Base-by-base conservation (phyloP, 92 coral and sea anemone species). In the Anthopleura xanthogrammica region DNA sequence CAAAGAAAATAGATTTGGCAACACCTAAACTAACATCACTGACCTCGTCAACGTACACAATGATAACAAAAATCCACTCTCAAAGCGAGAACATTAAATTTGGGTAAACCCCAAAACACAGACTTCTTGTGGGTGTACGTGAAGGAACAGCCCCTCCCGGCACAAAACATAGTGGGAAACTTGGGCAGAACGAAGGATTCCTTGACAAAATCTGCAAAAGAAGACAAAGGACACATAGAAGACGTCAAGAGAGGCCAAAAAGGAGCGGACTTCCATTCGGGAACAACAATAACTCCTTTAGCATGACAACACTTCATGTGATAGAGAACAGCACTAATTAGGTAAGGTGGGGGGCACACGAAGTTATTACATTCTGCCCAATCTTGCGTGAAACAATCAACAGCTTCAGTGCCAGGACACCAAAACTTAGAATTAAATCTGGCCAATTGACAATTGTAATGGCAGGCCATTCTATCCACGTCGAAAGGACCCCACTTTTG, bases 351-450 rank as follows among this genome's bases (percentile, higher is more conserved):
- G 7, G 93, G 89, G 52, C 90, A 90, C 10, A 82, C 85, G 40
- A 79, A 82, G 23, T 90, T 86, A 82, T 46, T 52, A 11, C 36
- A 48, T 48, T 48, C 72, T 19, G 83, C 74, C 90, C 93, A 90
- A 72, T 87, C 87, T 36, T 84, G 90, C 0, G 90, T 90, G 52
- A 90, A 90, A 72, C 90, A 85, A 81, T 90, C 91, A 29, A 91
- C 86, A 16, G 87, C 91, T 75, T 85, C 92, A 12, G 94, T 43
- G 19, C 87, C 86, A 10, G 90, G 93, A 62, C 88, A 79, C 90
- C 90, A 90, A 76, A 86, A 86, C 42, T 87, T 86, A 41, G 74
- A 71, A 41, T 78, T 82, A 76, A 86, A 90, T 29, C 93, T 79
- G 1, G 70, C 50, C 70, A 90, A 79, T 57, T 86, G 86, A 17